These are phyloP conservation scores for Malthinus flaveolus DNA, from an alignment of 2,888 invertebrate species.

Conservation along the genomic window DNA sequence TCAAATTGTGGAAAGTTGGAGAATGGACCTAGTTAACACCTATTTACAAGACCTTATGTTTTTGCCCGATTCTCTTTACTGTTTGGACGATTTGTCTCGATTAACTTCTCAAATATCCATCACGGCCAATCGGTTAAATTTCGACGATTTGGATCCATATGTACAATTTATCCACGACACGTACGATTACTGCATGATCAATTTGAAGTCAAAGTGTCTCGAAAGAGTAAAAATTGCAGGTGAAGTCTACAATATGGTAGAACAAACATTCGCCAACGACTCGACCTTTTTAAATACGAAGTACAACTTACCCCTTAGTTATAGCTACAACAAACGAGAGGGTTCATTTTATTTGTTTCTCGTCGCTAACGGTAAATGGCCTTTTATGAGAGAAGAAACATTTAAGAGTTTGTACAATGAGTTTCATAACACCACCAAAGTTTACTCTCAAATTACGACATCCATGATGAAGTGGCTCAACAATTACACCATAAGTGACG, in stretches of 20 bases:
- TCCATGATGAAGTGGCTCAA: neutral
- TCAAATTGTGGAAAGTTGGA: neutral
- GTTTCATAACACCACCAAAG: neutral
- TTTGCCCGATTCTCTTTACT: neutral
- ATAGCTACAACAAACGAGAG: neutral
- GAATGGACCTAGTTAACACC: neutral
- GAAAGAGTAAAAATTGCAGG: neutral
- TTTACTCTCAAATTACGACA: neutral
- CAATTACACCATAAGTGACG: neutral
- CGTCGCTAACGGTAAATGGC: neutral
- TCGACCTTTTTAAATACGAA: neutral
- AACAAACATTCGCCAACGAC: neutral
- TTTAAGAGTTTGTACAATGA: neutral
- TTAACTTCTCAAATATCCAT: conserved; percentile 9
- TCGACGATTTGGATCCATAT: neutral
- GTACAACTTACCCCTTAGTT: neutral
- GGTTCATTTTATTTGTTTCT: conserved; percentile 3
- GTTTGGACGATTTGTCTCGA: neutral
- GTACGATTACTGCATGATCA: neutral
- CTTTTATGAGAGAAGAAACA: neutral
- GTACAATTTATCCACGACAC: neutral
- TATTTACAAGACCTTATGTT: neutral
- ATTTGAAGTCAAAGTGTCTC: neutral
- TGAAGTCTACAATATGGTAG: conserved; percentile 1
- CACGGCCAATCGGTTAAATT: neutral